Base-by-base conservation (phyloP, 2,797 vertebrate species). In the Amazona ochrocephala region DNA sequence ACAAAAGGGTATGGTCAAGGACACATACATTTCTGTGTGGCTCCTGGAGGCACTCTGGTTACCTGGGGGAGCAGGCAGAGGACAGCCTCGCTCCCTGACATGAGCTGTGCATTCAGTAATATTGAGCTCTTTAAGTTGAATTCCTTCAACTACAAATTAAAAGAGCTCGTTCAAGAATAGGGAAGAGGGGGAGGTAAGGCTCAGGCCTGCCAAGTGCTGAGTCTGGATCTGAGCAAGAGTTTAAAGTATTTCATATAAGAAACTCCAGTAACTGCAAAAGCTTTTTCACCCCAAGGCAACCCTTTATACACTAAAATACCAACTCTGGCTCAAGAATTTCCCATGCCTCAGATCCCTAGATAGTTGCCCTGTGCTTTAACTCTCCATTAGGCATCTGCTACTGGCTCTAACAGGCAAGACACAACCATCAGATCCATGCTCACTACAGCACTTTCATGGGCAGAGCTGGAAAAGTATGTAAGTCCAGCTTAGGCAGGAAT, bases 251-350 rank as follows among this genome's bases (percentile, higher is more conserved):
- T 90, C 56, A n/a, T 74, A 65, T 30, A 56, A 87, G 56, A 90
- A 89, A 80, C 56, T 74, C 65, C 71, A 65, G 78, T 45, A 89
- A 87, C 82, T 92, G 89, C 45, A 80, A 90, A 92, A 86, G 67
- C 53, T 94, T 93, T 83, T 87, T 76, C 70, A 87, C 34, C 68
- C 48, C 51, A 84, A 64, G 78, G 72, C 70, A 80, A 48, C 26
- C 13, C 56, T 87, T 87, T 87, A 71, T 87, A 87, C 45, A 53
- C 61, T 72, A 78, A 84, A 90, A 93, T 93, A 80, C 89, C 71
- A 51, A 89, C 44, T 73, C 58, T 76, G 65, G 26, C 61, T 94
- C 41, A 67, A 90, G 84, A 90, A 48, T 80, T 92, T 83, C 51
- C 45, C 47, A 30, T 87, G 71, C 50, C n/a, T 95, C 50, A 65